Conservation (phyloP, 2,797 vertebrate species). For the Graptemys geographica region DNA sequence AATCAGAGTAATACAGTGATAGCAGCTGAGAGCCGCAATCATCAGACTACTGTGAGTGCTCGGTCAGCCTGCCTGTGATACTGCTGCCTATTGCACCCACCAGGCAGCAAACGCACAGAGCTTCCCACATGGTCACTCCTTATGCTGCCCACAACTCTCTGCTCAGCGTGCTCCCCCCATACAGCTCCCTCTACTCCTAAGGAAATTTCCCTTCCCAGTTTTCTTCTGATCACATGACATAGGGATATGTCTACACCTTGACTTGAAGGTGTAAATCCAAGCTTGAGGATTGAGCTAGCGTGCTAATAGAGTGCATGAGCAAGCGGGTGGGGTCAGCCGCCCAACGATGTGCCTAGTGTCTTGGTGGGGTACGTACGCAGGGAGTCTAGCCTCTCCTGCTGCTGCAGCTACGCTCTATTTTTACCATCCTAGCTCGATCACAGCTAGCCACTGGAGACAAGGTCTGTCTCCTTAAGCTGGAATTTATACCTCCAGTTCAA, state of each 20-base stretch:
- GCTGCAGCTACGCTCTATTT: neutral
- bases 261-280: neutral
- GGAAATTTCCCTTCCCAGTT: neutral
- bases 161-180: neutral
- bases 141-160: neutral
- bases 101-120: neutral
- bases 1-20: neutral
- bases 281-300: neutral
- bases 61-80: neutral
- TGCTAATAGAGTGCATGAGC: neutral
- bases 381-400: neutral
- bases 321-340: neutral
- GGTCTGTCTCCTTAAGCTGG: neutral
- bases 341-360: neutral
- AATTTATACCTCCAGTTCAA: neutral
- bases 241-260: neutral
- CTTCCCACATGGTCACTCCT: neutral
- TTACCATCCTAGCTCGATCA: neutral
- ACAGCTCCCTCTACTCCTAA: neutral
- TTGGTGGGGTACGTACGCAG: neutral
- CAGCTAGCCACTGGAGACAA: neutral
- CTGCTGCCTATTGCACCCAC: neutral
- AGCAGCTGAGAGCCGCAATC: fast-evolving
- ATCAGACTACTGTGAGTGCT: neutral
- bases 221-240: neutral